Conservation (phyloP, 35 echinoderm and acorn worm genomes). For the Heliocidaris erythrogramma region DNA sequence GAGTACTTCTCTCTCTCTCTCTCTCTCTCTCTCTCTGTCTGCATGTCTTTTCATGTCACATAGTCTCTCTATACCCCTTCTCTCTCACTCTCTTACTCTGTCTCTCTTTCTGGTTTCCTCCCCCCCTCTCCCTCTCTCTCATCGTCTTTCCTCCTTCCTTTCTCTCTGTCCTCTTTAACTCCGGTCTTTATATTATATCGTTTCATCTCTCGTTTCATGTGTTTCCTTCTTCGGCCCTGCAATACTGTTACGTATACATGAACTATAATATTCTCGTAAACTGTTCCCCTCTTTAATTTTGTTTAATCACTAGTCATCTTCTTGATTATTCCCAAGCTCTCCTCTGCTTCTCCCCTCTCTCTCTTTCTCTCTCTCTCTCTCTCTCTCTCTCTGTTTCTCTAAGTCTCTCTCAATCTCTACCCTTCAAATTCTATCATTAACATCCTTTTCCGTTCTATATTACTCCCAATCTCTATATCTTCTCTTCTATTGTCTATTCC, state of each 20-base stretch:
- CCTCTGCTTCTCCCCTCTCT: background rate
- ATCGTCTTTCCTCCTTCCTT: background rate
- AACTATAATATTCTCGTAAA: too few relatives aligned
- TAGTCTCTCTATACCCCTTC: background rate
- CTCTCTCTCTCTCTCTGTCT: background rate
- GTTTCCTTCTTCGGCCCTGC: too few relatives aligned
- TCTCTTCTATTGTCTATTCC: background rate
- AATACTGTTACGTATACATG: too few relatives aligned
- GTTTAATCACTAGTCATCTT: too few relatives aligned
- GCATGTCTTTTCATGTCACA: background rate
- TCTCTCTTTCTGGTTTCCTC: background rate
- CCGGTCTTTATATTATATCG: too few relatives aligned
- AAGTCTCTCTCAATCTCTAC: background rate
- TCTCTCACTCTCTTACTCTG: background rate
- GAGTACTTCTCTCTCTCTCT: background rate
- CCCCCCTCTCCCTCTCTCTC: background rate
- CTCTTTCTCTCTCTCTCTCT: background rate
- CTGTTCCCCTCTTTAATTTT: too few relatives aligned
- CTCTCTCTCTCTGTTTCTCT: background rate
- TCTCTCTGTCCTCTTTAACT: background rate
- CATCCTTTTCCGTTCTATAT: background rate
- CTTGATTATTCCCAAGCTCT: too few relatives aligned
- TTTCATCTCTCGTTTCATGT: too few relatives aligned
- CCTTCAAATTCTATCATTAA: background rate
- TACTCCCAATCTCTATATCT: background rate